phyloP scores from a whole-genome alignment of 2,797 vertebrate species.

The Leptatherina wallacei region DNA sequence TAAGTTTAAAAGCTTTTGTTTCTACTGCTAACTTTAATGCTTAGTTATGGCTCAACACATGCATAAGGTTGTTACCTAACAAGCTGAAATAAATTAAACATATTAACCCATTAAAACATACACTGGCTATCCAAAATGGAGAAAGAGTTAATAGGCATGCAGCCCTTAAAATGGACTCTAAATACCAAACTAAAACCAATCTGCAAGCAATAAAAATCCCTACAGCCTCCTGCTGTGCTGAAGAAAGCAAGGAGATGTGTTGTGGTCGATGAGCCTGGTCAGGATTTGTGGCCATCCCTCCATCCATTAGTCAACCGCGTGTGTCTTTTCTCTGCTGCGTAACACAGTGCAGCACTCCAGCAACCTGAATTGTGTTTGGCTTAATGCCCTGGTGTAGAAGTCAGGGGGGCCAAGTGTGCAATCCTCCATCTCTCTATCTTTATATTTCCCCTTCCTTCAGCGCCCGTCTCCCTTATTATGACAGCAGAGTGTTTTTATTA shows the following conservation, averaged over 20 bases:
- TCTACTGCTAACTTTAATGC: not conserved
- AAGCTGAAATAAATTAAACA: not conserved
- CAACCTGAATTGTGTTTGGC: constrained; percentile 29
- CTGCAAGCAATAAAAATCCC: constrained; percentile 30
- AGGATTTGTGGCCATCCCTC: constrained; percentile 25
- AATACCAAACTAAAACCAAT: constrained; percentile 17
- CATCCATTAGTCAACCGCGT: constrained; percentile 22
- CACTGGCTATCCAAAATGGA: not conserved
- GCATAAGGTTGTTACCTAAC: not conserved
- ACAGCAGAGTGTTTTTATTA: constrained; percentile 56
- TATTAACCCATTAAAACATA: not conserved
- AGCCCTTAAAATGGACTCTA: constrained; percentile 4
- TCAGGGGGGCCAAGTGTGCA: not conserved
- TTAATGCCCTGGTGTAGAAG: constrained; percentile 7
- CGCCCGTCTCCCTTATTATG: constrained; percentile 30
- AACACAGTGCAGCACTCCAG: constrained; percentile 22
- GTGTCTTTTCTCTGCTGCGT: constrained; percentile 22
- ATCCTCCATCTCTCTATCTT: constrained; percentile 23
- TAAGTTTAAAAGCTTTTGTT: not conserved
- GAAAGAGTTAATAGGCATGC: constrained; percentile 1
- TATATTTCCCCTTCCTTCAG: constrained; percentile 13
- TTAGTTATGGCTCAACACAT: not conserved
- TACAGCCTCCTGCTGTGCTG: constrained; percentile 28
- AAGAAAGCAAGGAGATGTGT: constrained; percentile 16
- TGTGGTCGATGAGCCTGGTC: constrained; percentile 30